A percentile compares a stretch with the other conserved stretches of the same genome.
phyloP scores from a whole-genome alignment of 1,140 invertebrate species.

The Bradynema listronoti region DNA sequence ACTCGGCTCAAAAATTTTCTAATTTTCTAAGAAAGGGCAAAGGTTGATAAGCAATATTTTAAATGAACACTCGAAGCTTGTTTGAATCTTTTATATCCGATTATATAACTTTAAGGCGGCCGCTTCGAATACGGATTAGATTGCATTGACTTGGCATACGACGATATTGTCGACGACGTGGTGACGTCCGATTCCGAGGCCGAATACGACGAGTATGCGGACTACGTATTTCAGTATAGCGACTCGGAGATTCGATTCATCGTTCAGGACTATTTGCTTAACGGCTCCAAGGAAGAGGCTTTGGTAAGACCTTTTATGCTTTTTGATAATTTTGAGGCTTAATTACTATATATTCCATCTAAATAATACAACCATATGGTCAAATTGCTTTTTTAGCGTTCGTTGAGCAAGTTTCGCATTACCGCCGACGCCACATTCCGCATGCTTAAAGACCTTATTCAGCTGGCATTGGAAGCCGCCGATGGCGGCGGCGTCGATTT shows the following conservation, averaged over 20 bases:
- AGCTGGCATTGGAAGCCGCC: conserved; percentile 20
- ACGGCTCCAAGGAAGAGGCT: conserved; percentile 28
- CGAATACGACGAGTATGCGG: conserved; percentile 35
- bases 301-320: conserved; percentile 13
- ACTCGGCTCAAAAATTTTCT: too few species aligned
- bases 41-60: too few species aligned
- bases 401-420: conserved; percentile 24
- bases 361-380: too few species aligned
- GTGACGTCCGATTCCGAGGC: conserved; percentile 33
- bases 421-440: conserved; percentile 18
- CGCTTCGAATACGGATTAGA: conserved; percentile 46
- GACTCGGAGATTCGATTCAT: conserved; percentile 34
- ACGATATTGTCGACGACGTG: conserved; percentile 23
- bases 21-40: too few species aligned
- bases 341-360: too few species aligned
- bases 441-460: conserved; percentile 27
- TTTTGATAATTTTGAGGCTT: neutral
- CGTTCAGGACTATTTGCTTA: conserved; percentile 23
- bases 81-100: neutral
- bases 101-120: conserved; percentile 29
- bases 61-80: too few species aligned
- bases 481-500: conserved; percentile 17
- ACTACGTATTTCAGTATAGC: conserved; percentile 35
- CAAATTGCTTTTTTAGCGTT: conserved; percentile 10
- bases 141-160: conserved; percentile 37